Conservation (phyloP, 2,888 invertebrate species). For the Belgica antarctica region DNA sequence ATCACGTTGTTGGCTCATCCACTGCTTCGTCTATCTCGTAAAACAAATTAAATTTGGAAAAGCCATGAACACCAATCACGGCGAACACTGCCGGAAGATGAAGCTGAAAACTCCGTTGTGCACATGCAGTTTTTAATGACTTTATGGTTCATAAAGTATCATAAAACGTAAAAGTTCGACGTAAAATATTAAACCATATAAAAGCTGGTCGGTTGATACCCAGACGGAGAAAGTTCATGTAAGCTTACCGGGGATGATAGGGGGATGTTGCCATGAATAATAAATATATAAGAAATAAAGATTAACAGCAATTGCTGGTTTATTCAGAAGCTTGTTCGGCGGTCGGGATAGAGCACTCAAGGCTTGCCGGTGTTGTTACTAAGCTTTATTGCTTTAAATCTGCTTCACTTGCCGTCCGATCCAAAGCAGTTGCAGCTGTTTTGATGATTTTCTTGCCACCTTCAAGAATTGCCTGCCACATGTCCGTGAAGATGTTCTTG, state of each 20-base stretch:
- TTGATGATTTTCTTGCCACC: constrained; percentile 10
- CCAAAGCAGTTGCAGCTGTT: not conserved
- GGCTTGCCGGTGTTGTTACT: no score
- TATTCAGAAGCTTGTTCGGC: not conserved
- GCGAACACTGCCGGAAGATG: not conserved
- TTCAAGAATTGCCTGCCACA: not conserved
- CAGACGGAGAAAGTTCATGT: not conserved
- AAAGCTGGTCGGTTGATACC: not conserved
- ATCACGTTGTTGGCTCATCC: constrained; percentile 2
- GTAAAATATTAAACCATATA: constrained; percentile 8
- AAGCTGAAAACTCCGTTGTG: not conserved
- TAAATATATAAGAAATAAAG: not conserved
- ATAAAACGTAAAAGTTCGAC: not conserved
- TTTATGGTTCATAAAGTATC: constrained; percentile 25
- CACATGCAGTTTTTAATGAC: constrained; percentile 34
- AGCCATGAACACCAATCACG: not conserved
- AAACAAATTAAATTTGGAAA: not conserved
- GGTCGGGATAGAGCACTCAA: no score
- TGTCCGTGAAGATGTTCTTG: not conserved
- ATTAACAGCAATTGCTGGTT: not conserved
- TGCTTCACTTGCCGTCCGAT: not conserved
- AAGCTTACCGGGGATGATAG: not conserved
- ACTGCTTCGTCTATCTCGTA: not conserved
- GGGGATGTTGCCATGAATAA: not conserved
- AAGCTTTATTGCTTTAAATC: not conserved